Conservation (phyloP, 1,140 invertebrate genomes). For the Scylla paramamosain region DNA sequence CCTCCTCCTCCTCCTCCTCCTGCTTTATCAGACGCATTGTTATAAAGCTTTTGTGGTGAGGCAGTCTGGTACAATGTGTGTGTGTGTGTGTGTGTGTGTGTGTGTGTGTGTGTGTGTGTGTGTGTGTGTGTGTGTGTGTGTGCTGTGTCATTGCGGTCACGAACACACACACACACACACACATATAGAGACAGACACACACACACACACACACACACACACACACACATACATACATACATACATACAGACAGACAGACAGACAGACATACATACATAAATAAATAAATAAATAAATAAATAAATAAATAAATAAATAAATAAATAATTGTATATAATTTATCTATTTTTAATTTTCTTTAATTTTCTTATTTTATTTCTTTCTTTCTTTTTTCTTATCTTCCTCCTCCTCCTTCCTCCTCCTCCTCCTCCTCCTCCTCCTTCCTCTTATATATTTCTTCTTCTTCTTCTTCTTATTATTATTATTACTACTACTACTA, state of each 20-base stretch:
- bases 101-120: not conserved
- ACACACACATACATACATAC: not conserved
- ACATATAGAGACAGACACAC: constrained; percentile 4
- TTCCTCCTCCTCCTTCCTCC: no score
- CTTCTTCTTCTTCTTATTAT: no score
- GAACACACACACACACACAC: not conserved
- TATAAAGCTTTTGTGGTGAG: no score
- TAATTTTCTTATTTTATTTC: not conserved
- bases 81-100: not conserved
- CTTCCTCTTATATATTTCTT: no score
- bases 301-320: constrained; percentile 17
- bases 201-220: not conserved
- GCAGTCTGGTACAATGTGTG: not conserved
- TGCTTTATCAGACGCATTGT: no score
- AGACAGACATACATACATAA: no score
- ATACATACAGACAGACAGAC: no score
- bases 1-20: no score
- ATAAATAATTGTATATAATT: constrained; percentile 7
- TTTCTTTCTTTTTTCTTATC: not conserved
- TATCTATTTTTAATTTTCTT: not conserved
- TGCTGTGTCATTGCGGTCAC: no score
- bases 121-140: not conserved
- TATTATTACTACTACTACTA: no score
- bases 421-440: no score
- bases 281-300: constrained; percentile 2